phyloP scores from a whole-genome alignment of 2,797 vertebrate species.

The Betta splendens region DNA sequence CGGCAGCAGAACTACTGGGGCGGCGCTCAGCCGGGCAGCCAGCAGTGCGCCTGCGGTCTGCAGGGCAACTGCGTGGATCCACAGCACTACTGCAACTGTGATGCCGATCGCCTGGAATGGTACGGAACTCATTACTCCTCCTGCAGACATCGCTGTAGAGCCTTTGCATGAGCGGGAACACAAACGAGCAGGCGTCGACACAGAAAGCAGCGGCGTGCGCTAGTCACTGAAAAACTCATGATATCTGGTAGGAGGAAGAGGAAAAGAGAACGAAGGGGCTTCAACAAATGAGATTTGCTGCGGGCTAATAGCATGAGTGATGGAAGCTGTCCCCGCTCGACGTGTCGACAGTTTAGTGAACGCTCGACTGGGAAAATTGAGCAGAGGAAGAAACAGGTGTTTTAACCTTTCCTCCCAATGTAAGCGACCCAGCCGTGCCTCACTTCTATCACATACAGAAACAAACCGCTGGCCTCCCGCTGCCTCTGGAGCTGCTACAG shows the following conservation, averaged over 20 bases:
- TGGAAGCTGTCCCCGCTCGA: background rate
- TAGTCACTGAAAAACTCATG: background rate
- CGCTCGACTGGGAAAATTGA: slow-evolving; percentile 13
- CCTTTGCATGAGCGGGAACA: too few species aligned
- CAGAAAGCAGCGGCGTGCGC: too few species aligned
- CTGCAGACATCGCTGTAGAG: too few species aligned
- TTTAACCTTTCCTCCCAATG: slow-evolving; percentile 11
- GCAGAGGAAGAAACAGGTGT: background rate
- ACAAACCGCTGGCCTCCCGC: slow-evolving; percentile 28
- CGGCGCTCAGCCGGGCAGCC: slow-evolving; percentile 84
- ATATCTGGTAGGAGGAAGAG: background rate
- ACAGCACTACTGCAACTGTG: slow-evolving; percentile 91
- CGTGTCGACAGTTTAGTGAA: slow-evolving; percentile 7
- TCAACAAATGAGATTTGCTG: background rate
- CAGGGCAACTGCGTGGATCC: slow-evolving; percentile 87
- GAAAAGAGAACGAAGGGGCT: background rate
- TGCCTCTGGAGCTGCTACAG: slow-evolving; percentile 22
- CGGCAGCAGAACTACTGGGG: slow-evolving; percentile 90
- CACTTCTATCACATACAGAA: slow-evolving; percentile 5
- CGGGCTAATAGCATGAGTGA: background rate
- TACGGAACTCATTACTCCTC: slow-evolving; percentile 65
- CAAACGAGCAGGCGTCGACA: too few species aligned
- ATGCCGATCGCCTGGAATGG: slow-evolving; percentile 89
- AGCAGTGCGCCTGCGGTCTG: slow-evolving; percentile 90
- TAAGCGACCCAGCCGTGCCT: slow-evolving; percentile 2